Base-by-base conservation (phyloP, 2,888 invertebrate species). In the Ectropis crepuscularia region DNA sequence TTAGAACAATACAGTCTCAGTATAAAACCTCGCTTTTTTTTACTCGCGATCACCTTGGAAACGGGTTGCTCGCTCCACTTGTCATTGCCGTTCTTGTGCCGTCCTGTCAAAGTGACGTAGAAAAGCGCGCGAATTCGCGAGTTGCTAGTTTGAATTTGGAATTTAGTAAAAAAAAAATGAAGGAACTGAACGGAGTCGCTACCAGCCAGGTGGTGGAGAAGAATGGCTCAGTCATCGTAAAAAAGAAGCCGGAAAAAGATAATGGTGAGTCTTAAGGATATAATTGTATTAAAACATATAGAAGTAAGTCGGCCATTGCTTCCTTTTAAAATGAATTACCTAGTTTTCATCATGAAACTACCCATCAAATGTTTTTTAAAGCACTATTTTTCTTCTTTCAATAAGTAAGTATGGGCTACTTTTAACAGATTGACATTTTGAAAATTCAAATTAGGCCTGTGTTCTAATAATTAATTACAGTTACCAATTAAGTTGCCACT, bases 81-180 rank as follows among this genome's bases (percentile, higher is more conserved):
- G 77, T 77, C 85, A 80, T 82, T 84, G 86, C 84, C 83, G 82
- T 77, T 77, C 12, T 39, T 45, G 62, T 57, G 63, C 47, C 10
- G 78, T 70, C 69, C 77, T 87, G 87, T 88, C 88, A 88, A 86
- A 89, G 88, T 90, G 90, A 90, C 90, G 85, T 88, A 81, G 79
- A 69, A 82, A 85, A 86, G 78, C 83, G 87, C 90, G 90, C 86
- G 83, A 87, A 88, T 70, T 61, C 71, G 71, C 68, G 69, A 63
- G 68, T 66, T 68, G 61, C 39, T 54, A 28, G 16, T 53, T 57
- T 11, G 42, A 42, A 38, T 66, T 70, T 70, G 71, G 72, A 65
- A 69, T 66, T 63, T 65, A 67, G 62, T 65, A 65, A 66, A 63
- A 55, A n/a, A 47, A 86, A 61, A 74, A 91, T 92, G 91, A 92